phyloP scores from a whole-genome alignment of 37 sponge, comb jelly and placozoan species.

The Cliona cf. orientalis region DNA sequence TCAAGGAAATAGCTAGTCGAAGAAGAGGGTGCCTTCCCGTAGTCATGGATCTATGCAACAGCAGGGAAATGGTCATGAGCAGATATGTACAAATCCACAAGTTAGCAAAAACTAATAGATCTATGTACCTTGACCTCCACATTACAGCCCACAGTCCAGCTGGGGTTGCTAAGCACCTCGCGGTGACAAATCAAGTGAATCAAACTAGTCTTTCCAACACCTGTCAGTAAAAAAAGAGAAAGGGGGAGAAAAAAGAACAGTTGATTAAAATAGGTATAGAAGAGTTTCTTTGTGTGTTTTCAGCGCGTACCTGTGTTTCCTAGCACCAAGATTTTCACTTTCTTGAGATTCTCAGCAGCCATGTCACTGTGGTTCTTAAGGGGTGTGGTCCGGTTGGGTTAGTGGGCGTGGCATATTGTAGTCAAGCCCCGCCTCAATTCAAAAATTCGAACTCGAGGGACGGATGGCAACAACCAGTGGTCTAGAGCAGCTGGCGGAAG shows the following conservation, averaged over 20 bases:
- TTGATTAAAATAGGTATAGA: neutral
- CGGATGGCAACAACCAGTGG: neutral
- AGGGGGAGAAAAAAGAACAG: too few relatives aligned
- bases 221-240: conserved; percentile 35
- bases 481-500: conserved; percentile 31
- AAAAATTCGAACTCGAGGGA: neutral
- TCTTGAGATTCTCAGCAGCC: conserved; percentile 65
- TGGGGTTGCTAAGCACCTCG: conserved; percentile 54
- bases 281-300: neutral
- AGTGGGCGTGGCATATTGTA: neutral
- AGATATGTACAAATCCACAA: neutral
- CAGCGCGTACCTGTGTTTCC: conserved; percentile 84
- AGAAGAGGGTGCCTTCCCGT: conserved; percentile 30
- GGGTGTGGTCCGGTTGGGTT: neutral
- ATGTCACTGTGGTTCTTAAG: conserved; percentile 8
- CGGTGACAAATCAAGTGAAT: conserved; percentile 88
- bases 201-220: conserved; percentile 94
- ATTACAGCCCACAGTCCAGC: conserved; percentile 91
- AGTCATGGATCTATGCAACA: conserved; percentile 57
- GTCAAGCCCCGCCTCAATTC: neutral
- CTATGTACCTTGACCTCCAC: conserved; percentile 86
- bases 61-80: neutral
- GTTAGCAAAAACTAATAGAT: too few relatives aligned
- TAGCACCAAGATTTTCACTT: conserved; percentile 88
- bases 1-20: conserved; percentile 84